These are phyloP conservation scores for Lacerta bilineata DNA, from an alignment of 2,797 vertebrate species.

Conservation along the genomic window DNA sequence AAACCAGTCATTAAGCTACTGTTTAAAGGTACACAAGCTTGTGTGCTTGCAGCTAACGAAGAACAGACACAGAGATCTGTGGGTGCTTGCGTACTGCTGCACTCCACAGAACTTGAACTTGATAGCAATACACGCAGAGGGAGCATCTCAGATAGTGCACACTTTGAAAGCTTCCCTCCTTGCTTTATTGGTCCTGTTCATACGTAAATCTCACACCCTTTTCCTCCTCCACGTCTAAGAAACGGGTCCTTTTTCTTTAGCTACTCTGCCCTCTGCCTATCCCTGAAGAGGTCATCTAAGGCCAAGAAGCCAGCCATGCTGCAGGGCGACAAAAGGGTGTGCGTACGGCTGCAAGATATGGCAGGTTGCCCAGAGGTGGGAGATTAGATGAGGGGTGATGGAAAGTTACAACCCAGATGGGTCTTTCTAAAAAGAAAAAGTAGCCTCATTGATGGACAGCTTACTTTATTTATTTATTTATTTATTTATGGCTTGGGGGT, in stretches of 20 bases:
- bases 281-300: slow-evolving; percentile 13
- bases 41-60: neutral
- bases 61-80: neutral
- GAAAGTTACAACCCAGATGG: neutral
- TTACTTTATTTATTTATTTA: too few species aligned
- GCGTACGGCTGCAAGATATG: neutral
- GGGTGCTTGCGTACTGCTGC: neutral
- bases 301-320: neutral
- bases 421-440: neutral
- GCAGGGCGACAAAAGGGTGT: neutral
- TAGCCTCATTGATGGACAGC: neutral
- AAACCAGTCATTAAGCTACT: neutral
- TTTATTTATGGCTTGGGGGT: too few species aligned
- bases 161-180: neutral
- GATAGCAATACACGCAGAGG: too few species aligned
- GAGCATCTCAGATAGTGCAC: neutral
- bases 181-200: neutral
- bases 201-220: neutral
- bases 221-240: neutral
- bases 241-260: neutral
- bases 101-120: neutral
- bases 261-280: neutral
- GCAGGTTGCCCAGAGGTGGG: slow-evolving; percentile 19
- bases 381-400: slow-evolving; percentile 2
- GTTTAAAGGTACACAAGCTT: neutral